These are phyloP conservation scores for Pipa parva DNA, from an alignment of 2,113 vertebrate genomes.

Conservation along the genomic window DNA sequence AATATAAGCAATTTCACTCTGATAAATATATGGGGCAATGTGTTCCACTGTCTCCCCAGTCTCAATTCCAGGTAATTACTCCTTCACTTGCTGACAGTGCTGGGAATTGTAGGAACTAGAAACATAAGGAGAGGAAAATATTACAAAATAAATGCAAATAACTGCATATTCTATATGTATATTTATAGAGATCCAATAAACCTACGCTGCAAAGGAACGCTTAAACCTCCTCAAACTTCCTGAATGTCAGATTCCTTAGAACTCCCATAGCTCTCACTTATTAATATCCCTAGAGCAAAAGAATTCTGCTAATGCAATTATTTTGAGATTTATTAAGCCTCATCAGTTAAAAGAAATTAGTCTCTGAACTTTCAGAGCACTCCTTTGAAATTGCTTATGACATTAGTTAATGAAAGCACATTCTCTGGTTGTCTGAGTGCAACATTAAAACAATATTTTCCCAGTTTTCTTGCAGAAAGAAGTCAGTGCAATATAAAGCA, in stretches of 20 bases:
- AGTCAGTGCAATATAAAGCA: not conserved
- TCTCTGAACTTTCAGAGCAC: conserved; percentile 1
- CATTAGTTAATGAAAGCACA: not conserved
- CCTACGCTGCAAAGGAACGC: not conserved
- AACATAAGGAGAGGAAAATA: too few species aligned
- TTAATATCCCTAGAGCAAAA: conserved; percentile 17
- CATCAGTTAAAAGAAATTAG: conserved; percentile 20
- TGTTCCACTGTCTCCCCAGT: too few species aligned
- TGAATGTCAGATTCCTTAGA: conserved; percentile 14
- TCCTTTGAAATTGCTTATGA: not conserved
- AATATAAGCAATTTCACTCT: too few species aligned
- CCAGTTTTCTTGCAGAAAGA: not conserved
- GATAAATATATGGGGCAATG: too few species aligned
- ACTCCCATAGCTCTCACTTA: conserved; percentile 20
- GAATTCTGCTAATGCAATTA: conserved; percentile 21
- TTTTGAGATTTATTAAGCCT: conserved; percentile 5
- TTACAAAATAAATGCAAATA: too few species aligned
- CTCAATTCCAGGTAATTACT: too few species aligned
- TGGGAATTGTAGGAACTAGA: too few species aligned
- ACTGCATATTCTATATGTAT: too few species aligned
- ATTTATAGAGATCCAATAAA: not conserved
- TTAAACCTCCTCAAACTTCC: not conserved
- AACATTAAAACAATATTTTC: not conserved
- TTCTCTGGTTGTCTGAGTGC: not conserved
- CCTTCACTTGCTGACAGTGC: too few species aligned